phyloP scores from a whole-genome alignment of 2,797 vertebrate species.

The Myoxocephalus aenaeus region DNA sequence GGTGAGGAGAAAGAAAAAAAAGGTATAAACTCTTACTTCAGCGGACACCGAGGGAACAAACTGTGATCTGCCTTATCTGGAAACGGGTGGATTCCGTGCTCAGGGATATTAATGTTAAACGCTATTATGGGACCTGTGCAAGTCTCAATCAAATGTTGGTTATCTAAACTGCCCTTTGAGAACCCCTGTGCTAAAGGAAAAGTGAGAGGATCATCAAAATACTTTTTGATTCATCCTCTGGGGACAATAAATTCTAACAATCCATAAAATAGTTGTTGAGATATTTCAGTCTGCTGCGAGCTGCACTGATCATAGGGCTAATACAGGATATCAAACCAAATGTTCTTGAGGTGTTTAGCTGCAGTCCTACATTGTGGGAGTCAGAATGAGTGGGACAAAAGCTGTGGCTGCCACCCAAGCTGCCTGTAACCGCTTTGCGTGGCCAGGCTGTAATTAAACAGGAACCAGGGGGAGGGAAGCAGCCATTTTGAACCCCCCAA shows the following conservation, averaged over 20 bases:
- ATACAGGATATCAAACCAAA: slow-evolving; percentile 31
- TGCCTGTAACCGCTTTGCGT: slow-evolving; percentile 63
- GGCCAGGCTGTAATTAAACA: slow-evolving; percentile 82
- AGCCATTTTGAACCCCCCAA: slow-evolving; percentile 67
- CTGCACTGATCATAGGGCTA: background rate
- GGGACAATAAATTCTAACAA: background rate
- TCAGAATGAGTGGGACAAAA: slow-evolving; percentile 57
- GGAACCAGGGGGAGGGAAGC: slow-evolving; percentile 74
- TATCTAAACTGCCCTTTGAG: background rate
- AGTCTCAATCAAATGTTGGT: background rate
- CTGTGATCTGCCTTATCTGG: no score
- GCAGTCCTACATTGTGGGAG: slow-evolving; percentile 45
- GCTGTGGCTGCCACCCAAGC: slow-evolving; percentile 77
- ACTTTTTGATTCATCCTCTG: background rate
- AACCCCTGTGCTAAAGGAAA: background rate
- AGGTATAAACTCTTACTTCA: no score
- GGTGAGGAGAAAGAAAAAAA: background rate
- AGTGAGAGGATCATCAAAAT: background rate
- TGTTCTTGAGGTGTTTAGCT: slow-evolving; percentile 21
- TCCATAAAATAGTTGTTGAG: background rate
- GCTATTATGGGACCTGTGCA: background rate
- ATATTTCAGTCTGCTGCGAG: background rate
- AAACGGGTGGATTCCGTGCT: background rate
- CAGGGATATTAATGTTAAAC: background rate
- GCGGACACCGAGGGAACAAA: no score